These are phyloP conservation scores for Pleuronectes platessa DNA, from an alignment of 2,113 vertebrate genomes.

Conservation along the genomic window DNA sequence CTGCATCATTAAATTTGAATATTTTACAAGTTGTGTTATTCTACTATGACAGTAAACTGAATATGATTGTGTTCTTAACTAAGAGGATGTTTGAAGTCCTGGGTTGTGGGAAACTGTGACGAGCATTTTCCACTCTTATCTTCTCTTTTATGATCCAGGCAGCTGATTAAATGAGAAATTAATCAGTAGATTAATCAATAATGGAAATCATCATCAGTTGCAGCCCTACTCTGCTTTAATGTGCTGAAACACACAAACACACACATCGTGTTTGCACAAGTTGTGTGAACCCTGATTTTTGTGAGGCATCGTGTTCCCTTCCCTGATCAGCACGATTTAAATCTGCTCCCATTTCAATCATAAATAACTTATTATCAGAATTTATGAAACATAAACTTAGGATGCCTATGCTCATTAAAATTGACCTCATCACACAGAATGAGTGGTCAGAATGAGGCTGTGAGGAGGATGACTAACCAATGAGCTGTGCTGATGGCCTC, in stretches of 20 bases:
- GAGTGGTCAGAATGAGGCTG: slow-evolving; percentile 4
- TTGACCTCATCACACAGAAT: background rate
- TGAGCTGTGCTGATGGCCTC: background rate
- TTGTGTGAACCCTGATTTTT: background rate
- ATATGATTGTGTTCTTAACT: background rate
- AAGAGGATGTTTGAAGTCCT: background rate
- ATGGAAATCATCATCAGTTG: background rate
- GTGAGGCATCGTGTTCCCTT: background rate
- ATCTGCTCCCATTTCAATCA: background rate
- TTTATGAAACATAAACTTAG: no score
- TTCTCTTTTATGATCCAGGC: background rate
- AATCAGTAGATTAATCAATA: background rate
- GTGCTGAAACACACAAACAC: background rate
- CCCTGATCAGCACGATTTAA: background rate
- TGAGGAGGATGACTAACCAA: background rate
- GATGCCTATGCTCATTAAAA: background rate
- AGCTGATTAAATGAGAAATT: background rate
- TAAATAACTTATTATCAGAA: background rate
- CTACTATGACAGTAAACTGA: background rate
- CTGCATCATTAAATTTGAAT: background rate
- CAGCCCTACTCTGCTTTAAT: background rate
- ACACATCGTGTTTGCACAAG: background rate
- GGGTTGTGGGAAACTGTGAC: background rate
- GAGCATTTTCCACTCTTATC: no score
- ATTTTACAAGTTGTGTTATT: background rate